Evolutionary conservation across 2,113 vertebrate genomes (phyloP), one percentile per base, ranked within the genome.

Genomic region (Muntiacus muntjak): DNA sequence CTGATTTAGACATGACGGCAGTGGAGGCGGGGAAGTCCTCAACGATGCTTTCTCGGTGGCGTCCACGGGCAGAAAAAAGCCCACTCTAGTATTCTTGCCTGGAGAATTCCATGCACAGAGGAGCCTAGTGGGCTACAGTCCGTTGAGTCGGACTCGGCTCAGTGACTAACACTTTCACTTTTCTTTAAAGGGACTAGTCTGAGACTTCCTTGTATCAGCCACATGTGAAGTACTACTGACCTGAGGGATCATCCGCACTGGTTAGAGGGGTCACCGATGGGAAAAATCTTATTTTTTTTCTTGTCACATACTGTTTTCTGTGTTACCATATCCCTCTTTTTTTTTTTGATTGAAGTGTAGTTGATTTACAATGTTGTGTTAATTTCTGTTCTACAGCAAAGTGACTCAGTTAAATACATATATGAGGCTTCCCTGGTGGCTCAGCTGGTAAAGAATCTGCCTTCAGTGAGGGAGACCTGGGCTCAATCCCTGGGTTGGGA

Each of bases 121-220:
- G 19, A 23, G n/a, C n/a, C 67, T 40, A 40, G n/a, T 71, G 67
- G n/a, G 67, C 10, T 71, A 71, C 10, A 71, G 3, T 71, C 67
- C 67, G 3, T 40, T 71, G 5, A 71, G 19, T 71, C 0, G 0
- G n/a, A 71, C n/a, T 23, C 0, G 9, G 67, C 67, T 71, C n/a
- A 40, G 10, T 1, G 5, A 40, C 19, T 71, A 71, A 71, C 67
- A 71, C 67, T 71, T 71, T 40, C n/a, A 23, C 19, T 71, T 71
- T 71, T 40, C n/a, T 43, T 43, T 4, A 54, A 55, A 57, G 86
- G 55, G 28, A 7, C 7, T 5, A 33, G 21, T 40, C 81, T 74
- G 11, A 28, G 19, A 4, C 25, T 82, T 60, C 12, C 10, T 91
- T 7, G 0, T 45, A 36, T 82, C 60, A 52, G 54, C 30, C 43